These are phyloP conservation scores for Poicephalus meyeri DNA, from an alignment of 2,113 vertebrate genomes.

Conservation along the genomic window DNA sequence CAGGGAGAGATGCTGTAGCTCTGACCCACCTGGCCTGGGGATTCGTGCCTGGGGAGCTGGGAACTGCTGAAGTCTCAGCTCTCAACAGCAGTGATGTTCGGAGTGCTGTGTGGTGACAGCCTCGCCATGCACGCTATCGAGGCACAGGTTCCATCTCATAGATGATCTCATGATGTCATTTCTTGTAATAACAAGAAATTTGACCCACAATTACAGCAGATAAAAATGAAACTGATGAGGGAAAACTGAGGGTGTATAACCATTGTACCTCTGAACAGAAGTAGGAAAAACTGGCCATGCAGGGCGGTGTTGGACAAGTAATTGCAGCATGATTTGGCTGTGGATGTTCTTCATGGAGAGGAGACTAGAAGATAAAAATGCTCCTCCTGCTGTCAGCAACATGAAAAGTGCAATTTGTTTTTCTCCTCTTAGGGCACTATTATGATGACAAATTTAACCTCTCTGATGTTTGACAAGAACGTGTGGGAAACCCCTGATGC, in stretches of 20 bases:
- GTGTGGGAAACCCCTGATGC: constrained; percentile 79
- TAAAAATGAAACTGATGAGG: neutral
- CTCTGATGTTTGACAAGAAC: constrained; percentile 78
- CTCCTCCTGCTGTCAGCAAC: neutral
- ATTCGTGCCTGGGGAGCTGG: neutral
- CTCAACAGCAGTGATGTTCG: neutral
- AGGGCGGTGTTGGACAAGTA: rapidly evolving
- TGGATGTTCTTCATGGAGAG: neutral
- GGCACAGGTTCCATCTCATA: neutral
- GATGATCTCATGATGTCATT: no score
- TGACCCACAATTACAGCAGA: neutral
- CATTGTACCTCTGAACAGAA: neutral
- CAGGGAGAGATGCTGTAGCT: neutral
- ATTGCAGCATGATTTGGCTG: neutral
- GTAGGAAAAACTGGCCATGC: rapidly evolving
- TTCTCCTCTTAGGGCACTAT: constrained; percentile 64
- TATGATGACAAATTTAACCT: constrained; percentile 59
- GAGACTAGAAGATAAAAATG: neutral
- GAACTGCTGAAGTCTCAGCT: neutral
- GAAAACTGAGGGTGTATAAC: rapidly evolving
- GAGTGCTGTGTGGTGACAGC: rapidly evolving
- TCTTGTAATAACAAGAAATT: neutral
- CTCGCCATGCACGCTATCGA: rapidly evolving
- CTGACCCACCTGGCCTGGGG: neutral
- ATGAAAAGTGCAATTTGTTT: neutral